Conservation (phyloP, 2,113 vertebrate species). For the Tympanuchus pallidicinctus region DNA sequence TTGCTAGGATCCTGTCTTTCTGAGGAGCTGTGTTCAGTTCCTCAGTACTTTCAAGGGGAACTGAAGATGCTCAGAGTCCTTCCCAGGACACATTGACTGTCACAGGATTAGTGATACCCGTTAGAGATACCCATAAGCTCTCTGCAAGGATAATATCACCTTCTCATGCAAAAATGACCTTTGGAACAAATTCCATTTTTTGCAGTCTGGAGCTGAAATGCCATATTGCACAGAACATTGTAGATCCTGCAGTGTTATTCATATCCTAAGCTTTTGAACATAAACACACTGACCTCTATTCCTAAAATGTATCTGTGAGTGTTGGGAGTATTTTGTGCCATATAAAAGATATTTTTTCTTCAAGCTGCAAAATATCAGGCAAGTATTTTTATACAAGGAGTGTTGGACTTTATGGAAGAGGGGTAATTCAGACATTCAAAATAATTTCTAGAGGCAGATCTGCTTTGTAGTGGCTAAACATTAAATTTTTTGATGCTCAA, state of each 20-base stretch:
- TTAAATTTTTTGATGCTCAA: slow-evolving; percentile 1
- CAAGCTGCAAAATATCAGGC: background rate
- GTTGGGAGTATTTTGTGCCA: background rate
- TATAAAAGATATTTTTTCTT: background rate
- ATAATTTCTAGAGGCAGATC: slow-evolving; percentile 26
- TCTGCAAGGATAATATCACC: slow-evolving; percentile 51
- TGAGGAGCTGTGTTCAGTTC: background rate
- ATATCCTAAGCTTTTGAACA: slow-evolving; percentile 42
- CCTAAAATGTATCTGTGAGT: slow-evolving; percentile 17
- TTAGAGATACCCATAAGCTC: background rate
- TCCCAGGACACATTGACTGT: background rate
- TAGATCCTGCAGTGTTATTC: slow-evolving; percentile 58
- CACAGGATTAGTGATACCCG: background rate
- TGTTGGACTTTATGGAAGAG: background rate
- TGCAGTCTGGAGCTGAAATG: slow-evolving; percentile 37
- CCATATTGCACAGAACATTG: slow-evolving; percentile 29
- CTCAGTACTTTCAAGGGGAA: background rate
- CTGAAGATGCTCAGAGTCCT: background rate
- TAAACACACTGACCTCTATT: slow-evolving; percentile 15
- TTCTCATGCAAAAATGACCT: slow-evolving; percentile 32
- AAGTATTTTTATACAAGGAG: background rate
- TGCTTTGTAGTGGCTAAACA: slow-evolving; percentile 6
- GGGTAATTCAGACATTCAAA: background rate
- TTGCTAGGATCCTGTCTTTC: background rate
- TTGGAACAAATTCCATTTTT: slow-evolving; percentile 57